Conservation (phyloP, 2,888 invertebrate species). For the Drosophila vallismaia region DNA sequence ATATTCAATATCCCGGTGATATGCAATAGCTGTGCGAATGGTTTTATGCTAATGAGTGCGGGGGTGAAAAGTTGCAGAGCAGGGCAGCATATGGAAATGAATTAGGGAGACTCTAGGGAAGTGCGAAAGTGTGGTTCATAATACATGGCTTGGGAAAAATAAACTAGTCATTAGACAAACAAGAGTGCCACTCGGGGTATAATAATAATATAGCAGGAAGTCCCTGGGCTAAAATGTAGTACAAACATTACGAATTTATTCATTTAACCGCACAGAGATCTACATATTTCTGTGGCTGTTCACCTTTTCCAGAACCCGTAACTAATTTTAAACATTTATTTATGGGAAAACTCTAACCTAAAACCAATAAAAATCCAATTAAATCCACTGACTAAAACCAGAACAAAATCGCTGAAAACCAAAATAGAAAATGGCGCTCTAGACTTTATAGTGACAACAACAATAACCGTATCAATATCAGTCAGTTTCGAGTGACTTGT, state of each 20-base stretch:
- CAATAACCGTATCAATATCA: constrained; percentile 51
- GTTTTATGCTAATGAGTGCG: constrained; percentile 59
- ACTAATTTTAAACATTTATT: constrained; percentile 1
- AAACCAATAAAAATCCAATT: constrained; percentile 5
- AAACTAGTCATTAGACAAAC: constrained; percentile 4
- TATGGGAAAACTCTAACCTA: not conserved
- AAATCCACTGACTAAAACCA: constrained; percentile 14
- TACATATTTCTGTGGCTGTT: not conserved
- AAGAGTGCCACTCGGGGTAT: not conserved
- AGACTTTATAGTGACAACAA: constrained; percentile 32
- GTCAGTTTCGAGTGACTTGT: constrained; percentile 58
- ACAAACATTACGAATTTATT: not conserved
- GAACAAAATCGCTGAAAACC: constrained; percentile 29
- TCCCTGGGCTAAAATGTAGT: not conserved
- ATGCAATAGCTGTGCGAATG: constrained; percentile 76
- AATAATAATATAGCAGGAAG: not conserved
- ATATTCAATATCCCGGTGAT: constrained; percentile 67
- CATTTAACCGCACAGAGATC: not conserved
- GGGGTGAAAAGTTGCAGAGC: constrained; percentile 18
- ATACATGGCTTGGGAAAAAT: constrained; percentile 7
- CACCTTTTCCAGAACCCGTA: not conserved
- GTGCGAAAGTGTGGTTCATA: constrained; percentile 26
- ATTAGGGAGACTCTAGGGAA: not conserved
- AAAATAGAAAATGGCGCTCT: constrained; percentile 40
- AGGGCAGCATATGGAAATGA: not conserved